phyloP scores from a whole-genome alignment of 1,140 invertebrate genomes.

The Brachionus sp. region DNA sequence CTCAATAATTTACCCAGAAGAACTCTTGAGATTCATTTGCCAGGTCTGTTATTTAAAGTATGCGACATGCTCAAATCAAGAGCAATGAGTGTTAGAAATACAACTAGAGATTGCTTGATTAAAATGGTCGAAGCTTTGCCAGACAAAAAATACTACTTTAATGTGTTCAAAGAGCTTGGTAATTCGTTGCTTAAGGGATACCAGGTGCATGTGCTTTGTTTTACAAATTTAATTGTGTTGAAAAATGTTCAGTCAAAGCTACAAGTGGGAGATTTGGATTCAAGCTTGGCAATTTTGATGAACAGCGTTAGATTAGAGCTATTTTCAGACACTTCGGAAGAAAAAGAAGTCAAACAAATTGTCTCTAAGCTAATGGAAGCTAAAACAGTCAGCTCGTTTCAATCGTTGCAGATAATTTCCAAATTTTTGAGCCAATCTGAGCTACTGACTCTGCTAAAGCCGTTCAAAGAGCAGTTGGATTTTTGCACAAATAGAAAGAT shows the following conservation, averaged over 20 bases:
- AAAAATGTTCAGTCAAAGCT: constrained; percentile 68
- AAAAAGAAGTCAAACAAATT: constrained; percentile 83
- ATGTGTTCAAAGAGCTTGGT: constrained; percentile 76
- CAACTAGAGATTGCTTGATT: constrained; percentile 78
- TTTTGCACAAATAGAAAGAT: constrained; percentile 72
- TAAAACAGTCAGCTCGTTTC: constrained; percentile 71
- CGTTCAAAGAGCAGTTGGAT: constrained; percentile 71
- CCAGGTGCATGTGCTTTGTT: constrained; percentile 85
- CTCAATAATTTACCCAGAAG: constrained; percentile 77
- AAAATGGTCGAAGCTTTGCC: constrained; percentile 76
- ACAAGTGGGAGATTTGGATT: constrained; percentile 71
- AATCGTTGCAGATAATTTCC: constrained; percentile 76
- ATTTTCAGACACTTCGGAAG: constrained; percentile 69
- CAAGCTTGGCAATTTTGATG: constrained; percentile 73
- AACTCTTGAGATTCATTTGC: constrained; percentile 72
- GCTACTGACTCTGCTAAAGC: constrained; percentile 72
- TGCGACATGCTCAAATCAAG: constrained; percentile 83
- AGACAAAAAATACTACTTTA: constrained; percentile 74
- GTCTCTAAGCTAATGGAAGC: constrained; percentile 68
- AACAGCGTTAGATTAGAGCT: constrained; percentile 63
- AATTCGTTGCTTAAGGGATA: constrained; percentile 78
- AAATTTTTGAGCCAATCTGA: constrained; percentile 72
- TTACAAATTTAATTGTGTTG: constrained; percentile 78
- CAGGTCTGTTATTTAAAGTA: constrained; percentile 79
- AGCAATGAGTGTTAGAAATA: constrained; percentile 77